phyloP scores from a whole-genome alignment of 2,888 invertebrate genomes.

The Luffia ferchaultella region DNA sequence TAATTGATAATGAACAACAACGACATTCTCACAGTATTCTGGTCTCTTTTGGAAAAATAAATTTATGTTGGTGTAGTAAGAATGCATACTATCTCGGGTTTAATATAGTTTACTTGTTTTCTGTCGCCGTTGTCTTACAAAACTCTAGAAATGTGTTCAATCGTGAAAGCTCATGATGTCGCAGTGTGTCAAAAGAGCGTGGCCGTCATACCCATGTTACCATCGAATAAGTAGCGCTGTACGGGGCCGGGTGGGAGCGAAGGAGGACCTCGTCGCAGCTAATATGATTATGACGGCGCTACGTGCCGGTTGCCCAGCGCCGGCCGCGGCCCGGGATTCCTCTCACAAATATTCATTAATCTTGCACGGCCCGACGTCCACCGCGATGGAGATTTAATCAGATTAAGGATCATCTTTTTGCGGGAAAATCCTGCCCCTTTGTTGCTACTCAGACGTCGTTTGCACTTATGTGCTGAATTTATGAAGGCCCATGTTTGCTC shows the following conservation, averaged over 20 bases:
- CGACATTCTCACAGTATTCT: too few relatives aligned
- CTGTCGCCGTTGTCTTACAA: too few relatives aligned
- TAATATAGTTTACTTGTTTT: too few relatives aligned
- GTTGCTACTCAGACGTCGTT: conserved; percentile 57
- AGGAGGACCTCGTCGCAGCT: conserved; percentile 56
- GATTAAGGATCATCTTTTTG: conserved; percentile 66
- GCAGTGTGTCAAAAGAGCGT: background rate
- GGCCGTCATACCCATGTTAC: conserved; percentile 15
- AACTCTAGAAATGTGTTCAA: background rate
- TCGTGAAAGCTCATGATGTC: background rate
- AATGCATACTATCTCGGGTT: too few relatives aligned
- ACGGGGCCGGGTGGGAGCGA: conserved; percentile 28
- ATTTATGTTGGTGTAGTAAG: too few relatives aligned
- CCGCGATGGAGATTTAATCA: conserved; percentile 67
- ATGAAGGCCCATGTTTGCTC: conserved; percentile 52
- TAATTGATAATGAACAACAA: too few relatives aligned
- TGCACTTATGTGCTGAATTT: conserved; percentile 61
- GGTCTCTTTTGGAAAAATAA: too few relatives aligned
- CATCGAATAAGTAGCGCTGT: conserved; percentile 16
- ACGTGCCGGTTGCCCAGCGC: conserved; percentile 35
- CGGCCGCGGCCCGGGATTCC: conserved; percentile 44
- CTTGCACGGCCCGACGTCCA: conserved; percentile 66
- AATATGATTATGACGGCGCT: conserved; percentile 65
- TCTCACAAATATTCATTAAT: conserved; percentile 67
- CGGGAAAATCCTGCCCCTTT: conserved; percentile 62